A percentile compares a stretch with the other conserved stretches of the same genome.
These are phyloP conservation scores for Calosoma granatense DNA, from an alignment of 1,140 invertebrate species.

Conservation along the genomic window DNA sequence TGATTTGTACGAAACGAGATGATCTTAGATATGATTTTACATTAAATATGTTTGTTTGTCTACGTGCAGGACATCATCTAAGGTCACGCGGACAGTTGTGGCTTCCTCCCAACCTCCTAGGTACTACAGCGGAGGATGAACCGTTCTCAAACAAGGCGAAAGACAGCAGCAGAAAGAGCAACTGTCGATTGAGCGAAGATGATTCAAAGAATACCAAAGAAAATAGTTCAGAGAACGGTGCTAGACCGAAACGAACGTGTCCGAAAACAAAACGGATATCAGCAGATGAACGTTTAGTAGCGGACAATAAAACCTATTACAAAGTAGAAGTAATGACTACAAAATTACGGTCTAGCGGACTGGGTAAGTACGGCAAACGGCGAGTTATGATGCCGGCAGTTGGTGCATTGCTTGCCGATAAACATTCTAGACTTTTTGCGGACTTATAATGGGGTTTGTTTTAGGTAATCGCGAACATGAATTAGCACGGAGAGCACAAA, in stretches of 20 bases:
- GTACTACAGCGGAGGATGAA: slow-evolving; percentile 21
- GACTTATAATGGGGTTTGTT: slow-evolving; percentile 26
- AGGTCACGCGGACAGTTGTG: slow-evolving; percentile 17
- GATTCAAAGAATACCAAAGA: not conserved
- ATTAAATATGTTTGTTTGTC: too few species aligned
- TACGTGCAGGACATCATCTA: slow-evolving; percentile 22
- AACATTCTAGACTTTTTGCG: slow-evolving; percentile 14
- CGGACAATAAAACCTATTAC: slow-evolving; percentile 56
- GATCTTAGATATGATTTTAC: too few species aligned
- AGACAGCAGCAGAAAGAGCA: slow-evolving; percentile 10
- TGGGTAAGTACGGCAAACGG: slow-evolving; percentile 26
- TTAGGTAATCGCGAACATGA: slow-evolving; percentile 20
- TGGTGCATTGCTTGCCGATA: slow-evolving; percentile 24
- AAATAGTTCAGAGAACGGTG: not conserved
- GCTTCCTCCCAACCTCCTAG: slow-evolving; percentile 20
- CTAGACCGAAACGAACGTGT: not conserved
- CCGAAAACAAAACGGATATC: slow-evolving; percentile 36
- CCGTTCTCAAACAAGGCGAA: slow-evolving; percentile 8
- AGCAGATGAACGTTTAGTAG: slow-evolving; percentile 44
- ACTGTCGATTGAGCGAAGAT: slow-evolving; percentile 14
- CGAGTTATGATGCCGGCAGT: too few species aligned
- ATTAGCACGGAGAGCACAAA: slow-evolving; percentile 20
- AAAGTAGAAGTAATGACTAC: slow-evolving; percentile 62
- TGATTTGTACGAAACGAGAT: too few species aligned
- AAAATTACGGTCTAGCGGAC: slow-evolving; percentile 51